Evolutionary conservation across 2,797 vertebrate genomes (phyloP), one percentile per base, ranked within the genome.

Genomic region (Eurystomus glaucurus): DNA sequence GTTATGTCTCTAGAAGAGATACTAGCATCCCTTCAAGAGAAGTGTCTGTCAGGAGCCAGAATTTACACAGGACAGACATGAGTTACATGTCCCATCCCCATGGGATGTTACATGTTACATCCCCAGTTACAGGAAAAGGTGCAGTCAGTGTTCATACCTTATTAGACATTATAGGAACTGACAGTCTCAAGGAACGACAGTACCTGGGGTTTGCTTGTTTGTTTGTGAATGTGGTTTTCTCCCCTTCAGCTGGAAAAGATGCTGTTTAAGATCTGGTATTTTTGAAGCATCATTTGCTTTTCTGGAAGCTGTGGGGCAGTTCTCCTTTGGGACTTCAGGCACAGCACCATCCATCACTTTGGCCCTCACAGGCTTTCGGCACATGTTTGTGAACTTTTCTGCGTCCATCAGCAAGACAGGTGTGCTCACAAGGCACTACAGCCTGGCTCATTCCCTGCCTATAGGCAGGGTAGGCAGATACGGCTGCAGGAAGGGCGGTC

Each of bases 301-400:
- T 39, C 50, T 83, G 26, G n/a, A 33, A 55, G 15, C 55, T 31
- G 25, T 28, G 64, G 20, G 54, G 54, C 55, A 23, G 10, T 23
- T 74, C 37, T 78, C 23, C 43, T n/a, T 60, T 0, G 0, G 52
- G 15, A 64, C 3, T 0, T 1, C 3, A 2, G 29, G 23, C 66
- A 37, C 65, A 43, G 4, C 31, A 8, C 31, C 20, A 22, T 21
- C 54, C 54, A 7, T 76, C 31, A 2, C 66, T 92, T 69, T 61
- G 62, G 31, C 28, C 28, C 50, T 45, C 57, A 26, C 57, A 77
- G 78, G 8, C 19, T 39, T 82, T 14, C 26, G 69, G 45, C 35
- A 61, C 0, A 2, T 15, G 19, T 70, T 70, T 51, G 45, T 77
- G 60, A 70, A 11, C 37, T 85, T 72, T 15, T 14, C 64, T 43